Evolutionary conservation across 1,140 invertebrate genomes (phyloP).

Genomic region (Aphidius ervi): DNA sequence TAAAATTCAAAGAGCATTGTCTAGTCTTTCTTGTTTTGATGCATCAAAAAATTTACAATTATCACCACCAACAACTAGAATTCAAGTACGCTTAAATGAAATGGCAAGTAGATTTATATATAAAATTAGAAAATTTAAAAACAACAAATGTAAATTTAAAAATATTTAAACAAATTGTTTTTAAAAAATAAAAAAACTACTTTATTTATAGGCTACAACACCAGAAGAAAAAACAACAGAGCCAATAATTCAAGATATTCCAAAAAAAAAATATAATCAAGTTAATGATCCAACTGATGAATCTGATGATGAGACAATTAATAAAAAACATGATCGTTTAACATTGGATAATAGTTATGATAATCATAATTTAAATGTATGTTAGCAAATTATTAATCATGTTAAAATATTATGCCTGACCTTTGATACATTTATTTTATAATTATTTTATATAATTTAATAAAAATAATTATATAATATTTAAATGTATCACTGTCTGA

Average conservation of each 20-base stretch:
- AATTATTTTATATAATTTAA: too few relatives aligned
- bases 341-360: conserved; percentile 26
- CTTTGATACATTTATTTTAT: too few relatives aligned
- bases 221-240: conserved; percentile 31
- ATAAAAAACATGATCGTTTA: conserved; percentile 30
- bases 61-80: conserved; percentile 45
- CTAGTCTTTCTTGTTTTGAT: conserved; percentile 44
- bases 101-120: conserved; percentile 29
- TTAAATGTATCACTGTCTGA: too few relatives aligned
- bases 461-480: too few relatives aligned
- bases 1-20: conserved; percentile 42
- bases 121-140: background rate
- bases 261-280: conserved; percentile 33
- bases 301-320: conserved; percentile 28
- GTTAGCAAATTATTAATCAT: conserved; percentile 10
- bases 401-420: too few relatives aligned
- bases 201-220: conserved; percentile 17
- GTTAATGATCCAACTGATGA: conserved; percentile 20
- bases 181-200: too few relatives aligned
- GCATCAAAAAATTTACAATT: conserved; percentile 31
- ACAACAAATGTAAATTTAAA: background rate
- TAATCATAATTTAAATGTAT: conserved; percentile 37
- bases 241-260: conserved; percentile 18
- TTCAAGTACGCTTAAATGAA: conserved; percentile 36
- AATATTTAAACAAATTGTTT: background rate